A percentile compares a stretch with the other conserved stretches of the same genome.
phyloP scores from a whole-genome alignment of 1,140 invertebrate genomes.

The Ceratosolen fusciceps region DNA sequence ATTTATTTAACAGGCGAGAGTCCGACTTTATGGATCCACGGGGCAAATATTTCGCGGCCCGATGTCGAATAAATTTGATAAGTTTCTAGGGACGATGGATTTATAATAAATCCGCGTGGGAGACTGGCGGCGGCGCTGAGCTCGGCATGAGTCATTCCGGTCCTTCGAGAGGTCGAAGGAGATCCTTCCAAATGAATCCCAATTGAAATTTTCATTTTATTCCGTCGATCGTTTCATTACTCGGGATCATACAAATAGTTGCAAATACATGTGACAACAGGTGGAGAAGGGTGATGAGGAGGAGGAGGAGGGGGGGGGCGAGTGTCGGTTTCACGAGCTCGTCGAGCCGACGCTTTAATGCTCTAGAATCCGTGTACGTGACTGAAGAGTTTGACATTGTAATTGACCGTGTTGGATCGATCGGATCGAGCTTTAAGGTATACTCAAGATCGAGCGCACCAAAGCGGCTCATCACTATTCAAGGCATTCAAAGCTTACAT shows the following conservation, averaged over 20 bases:
- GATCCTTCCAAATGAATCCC: background rate
- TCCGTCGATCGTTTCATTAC: background rate
- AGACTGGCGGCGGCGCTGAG: conserved; percentile 17
- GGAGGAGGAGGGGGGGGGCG: no score
- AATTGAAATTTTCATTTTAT: background rate
- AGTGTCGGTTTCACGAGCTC: no score
- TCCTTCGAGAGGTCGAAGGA: background rate
- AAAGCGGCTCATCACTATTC: background rate
- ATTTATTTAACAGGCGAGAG: conserved; percentile 22
- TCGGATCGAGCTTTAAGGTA: background rate
- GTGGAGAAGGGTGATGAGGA: no score
- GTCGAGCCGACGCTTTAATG: no score
- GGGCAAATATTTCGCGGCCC: conserved; percentile 1
- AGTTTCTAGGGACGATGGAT: conserved; percentile 33
- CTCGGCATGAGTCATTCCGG: background rate
- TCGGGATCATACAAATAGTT: no score
- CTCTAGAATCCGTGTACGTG: no score
- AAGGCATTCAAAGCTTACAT: background rate
- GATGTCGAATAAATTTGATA: conserved; percentile 43
- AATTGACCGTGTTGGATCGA: background rate
- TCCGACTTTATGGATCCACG: conserved; percentile 3
- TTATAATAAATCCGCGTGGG: conserved; percentile 24
- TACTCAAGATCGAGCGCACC: background rate
- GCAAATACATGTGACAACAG: no score
- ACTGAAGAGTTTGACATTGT: background rate